Evolutionary conservation across 2,888 invertebrate genomes (phyloP), one percentile per base, ranked within the genome.

Genomic region (Plebejus melissa): DNA sequence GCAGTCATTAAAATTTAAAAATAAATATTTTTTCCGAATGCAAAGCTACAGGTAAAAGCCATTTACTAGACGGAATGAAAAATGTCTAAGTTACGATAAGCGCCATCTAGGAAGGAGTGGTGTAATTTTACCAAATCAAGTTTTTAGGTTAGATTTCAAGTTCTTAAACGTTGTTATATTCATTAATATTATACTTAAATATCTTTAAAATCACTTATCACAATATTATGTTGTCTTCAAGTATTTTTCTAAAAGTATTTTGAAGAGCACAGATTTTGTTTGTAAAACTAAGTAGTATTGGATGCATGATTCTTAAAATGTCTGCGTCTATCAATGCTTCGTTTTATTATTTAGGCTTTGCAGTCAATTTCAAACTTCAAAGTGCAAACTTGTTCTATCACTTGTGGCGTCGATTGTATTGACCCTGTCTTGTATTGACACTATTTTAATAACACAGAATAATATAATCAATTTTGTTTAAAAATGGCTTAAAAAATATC

Each of bases 281-380:
- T 54, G 50, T 32, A 46, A 71, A 72, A 72, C 54, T 72, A 11
- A 54, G 72, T 72, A 72, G 54, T 32, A 50, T 79, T 79, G 75
- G 79, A 79, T 82, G 83, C 82, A 82, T 82, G 82, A 74, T 74
- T 76, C 77, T 60, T 74, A 71, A 74, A 77, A 74, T 81, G 81
- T 86, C 83, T 83, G 80, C 80, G 79, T 82, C 79, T 79, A 79
- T 80, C 81, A 82, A 81, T 81, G 91, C 91, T 92, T 91, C 83
- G 90, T 91, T 85, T 89, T 88, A 88, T 90, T 85, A 89, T 92
- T 91, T 90, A 90, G 89, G 90, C 91, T 92, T 91, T 82, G 91
- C 91, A 88, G 84, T 85, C 80, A 54, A 75, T 74, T 75, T 69
- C 72, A 65, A 65, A 13, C 65, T 65, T 65, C 16, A n/a, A 74